A percentile compares a stretch with the other conserved stretches of the same genome.
phyloP scores from a whole-genome alignment of 2,888 invertebrate species.

The Chelonus formosanus region DNA sequence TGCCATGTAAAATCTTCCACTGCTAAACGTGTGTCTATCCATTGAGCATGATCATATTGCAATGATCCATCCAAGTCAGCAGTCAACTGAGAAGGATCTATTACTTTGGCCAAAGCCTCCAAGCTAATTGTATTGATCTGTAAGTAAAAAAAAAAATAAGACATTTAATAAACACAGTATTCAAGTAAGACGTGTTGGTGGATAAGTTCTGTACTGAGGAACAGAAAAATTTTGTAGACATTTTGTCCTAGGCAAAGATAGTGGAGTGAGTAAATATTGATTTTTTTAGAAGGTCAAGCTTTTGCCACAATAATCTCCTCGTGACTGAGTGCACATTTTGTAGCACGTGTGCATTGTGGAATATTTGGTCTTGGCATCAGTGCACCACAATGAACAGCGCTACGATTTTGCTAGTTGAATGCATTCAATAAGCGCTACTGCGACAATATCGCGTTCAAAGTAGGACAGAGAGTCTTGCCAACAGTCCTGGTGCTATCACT shows the following conservation, averaged over 20 bases:
- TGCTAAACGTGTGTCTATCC: constrained; percentile 94
- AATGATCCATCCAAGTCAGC: constrained; percentile 93
- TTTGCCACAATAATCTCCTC: constrained; percentile 43
- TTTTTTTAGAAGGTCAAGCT: constrained; percentile 46
- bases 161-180: no score
- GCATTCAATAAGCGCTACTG: constrained; percentile 48
- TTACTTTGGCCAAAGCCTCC: constrained; percentile 91
- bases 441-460: constrained; percentile 49
- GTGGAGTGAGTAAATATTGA: constrained; percentile 18
- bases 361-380: constrained; percentile 48
- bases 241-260: constrained; percentile 5
- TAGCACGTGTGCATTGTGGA: constrained; percentile 40
- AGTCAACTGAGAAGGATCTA: constrained; percentile 92
- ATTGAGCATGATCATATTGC: constrained; percentile 94
- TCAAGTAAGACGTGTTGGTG: no score
- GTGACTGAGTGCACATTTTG: constrained; percentile 31
- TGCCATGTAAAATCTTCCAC: constrained; percentile 97
- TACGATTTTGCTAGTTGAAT: constrained; percentile 48
- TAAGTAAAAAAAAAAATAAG: constrained; percentile 53
- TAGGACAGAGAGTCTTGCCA: constrained; percentile 45
- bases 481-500: constrained; percentile 35
- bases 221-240: neutral
- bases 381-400: constrained; percentile 47
- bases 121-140: constrained; percentile 96
- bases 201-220: no score